Base-by-base conservation (phyloP, 2,888 invertebrate genomes). In the Harpagoxenus sublaevis region DNA sequence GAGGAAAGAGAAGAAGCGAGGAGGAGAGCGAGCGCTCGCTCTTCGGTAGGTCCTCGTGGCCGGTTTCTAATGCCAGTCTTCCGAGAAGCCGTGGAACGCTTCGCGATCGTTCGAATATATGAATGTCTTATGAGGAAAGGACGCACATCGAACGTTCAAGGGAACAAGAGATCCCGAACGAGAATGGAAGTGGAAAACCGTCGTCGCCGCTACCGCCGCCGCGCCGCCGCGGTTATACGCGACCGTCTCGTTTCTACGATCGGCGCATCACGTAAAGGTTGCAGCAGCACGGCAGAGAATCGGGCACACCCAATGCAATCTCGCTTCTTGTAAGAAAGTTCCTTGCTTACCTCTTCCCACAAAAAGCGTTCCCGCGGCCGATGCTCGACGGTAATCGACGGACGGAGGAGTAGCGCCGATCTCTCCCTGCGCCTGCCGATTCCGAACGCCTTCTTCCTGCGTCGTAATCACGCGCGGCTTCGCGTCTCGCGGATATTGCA, bases 41-140 rank as follows among this genome's bases (percentile, higher is more conserved):
- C 77, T 48, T 78, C 83, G 83, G 83, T 87, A 83, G 88, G 84
- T 90, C 91, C 91, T 89, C 91, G 63, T 86, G 89, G 88, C 87
- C 88, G 89, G 90, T 90, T 90, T 90, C 90, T 90, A 90, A 90
- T 90, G 88, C 90, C 88, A 88, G 90, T 89, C 90, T 90, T 90
- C 91, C 89, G 87, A 91, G 90, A 90, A 90, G 86, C 87, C 89
- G 87, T 83, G 90, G 85, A 91, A 87, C 91, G 90, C 60, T 71
- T 86, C 88, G 84, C 86, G 89, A 90, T 90, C 90, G 87, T 86
- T 89, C 89, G 92, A 92, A 92, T 92, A 92, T 91, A 92, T 92
- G 92, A 92, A 92, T 92, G 89, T 85, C 89, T 92, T 91, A 92
- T 92, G 92, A 92, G 90, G 87, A 86, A 85, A 86, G 88, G 84